Evolutionary conservation across 2,113 vertebrate genomes (phyloP).

Genomic region (Odontesthes bonariensis): DNA sequence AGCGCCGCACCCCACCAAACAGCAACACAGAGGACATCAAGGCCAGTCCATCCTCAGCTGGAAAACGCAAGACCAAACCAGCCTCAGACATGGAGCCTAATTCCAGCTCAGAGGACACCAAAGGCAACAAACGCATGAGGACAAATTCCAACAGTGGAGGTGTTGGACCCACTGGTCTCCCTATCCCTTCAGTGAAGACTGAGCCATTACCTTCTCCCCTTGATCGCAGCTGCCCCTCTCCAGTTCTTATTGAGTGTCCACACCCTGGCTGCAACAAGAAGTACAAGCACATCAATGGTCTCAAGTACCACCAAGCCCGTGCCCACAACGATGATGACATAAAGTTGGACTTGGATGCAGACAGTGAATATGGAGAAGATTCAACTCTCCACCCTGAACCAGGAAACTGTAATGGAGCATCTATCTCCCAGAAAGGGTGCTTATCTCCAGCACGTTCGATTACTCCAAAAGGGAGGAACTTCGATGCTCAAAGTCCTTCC

Average conservation of each 20-base stretch:
- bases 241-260: conserved; percentile 97
- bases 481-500: conserved; percentile 95
- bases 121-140: conserved; percentile 97
- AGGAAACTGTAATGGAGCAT: conserved; percentile 91
- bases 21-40: conserved; percentile 92
- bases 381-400: conserved; percentile 89
- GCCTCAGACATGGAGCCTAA: conserved; percentile 98
- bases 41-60: conserved; percentile 93
- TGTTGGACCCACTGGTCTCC: conserved; percentile 68
- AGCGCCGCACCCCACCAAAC: conserved; percentile 91
- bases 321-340: conserved; percentile 96
- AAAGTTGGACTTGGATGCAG: conserved; percentile 93
- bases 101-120: conserved; percentile 98
- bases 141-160: conserved; percentile 89
- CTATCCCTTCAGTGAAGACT: conserved; percentile 86
- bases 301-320: conserved; percentile 98
- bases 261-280: conserved; percentile 99
- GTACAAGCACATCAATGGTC: conserved; percentile 99
- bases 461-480: conserved; percentile 94
- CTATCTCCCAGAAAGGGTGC: conserved; percentile 91
- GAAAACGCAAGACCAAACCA: conserved; percentile 95
- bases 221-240: conserved; percentile 94
- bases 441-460: conserved; percentile 94
- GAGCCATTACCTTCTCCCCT: conserved; percentile 87
- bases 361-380: conserved; percentile 96